These are phyloP conservation scores for Mimas tiliae DNA, from an alignment of 2,888 invertebrate genomes.

Conservation along the genomic window DNA sequence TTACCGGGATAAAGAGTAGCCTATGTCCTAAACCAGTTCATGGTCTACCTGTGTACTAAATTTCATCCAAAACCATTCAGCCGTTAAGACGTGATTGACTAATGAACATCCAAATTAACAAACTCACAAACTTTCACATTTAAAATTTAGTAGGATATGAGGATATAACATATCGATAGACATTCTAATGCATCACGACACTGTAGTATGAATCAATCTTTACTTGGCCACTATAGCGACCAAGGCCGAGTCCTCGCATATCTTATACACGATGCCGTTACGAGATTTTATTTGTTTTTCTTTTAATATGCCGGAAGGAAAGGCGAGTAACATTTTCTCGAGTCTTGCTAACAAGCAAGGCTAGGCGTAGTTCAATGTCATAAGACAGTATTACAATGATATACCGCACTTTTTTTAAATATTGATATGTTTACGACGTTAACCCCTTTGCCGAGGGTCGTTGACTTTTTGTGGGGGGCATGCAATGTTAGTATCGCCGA, in stretches of 20 bases:
- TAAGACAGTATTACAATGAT: background rate
- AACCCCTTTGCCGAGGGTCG: background rate
- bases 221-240: constrained; percentile 7
- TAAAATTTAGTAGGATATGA: too few species aligned
- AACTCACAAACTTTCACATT: too few species aligned
- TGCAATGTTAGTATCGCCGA: constrained; percentile 2
- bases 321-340: constrained; percentile 12
- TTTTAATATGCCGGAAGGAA: constrained; percentile 36
- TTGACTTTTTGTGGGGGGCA: constrained; percentile 6
- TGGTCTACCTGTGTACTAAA: too few species aligned
- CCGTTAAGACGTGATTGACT: too few species aligned
- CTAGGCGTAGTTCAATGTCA: constrained; percentile 1
- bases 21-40: too few species aligned
- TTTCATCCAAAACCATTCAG: too few species aligned
- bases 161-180: too few species aligned
- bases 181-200: too few species aligned
- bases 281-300: constrained; percentile 34
- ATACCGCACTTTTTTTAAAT: background rate
- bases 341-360: constrained; percentile 10
- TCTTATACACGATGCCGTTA: constrained; percentile 30
- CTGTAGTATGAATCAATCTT: background rate
- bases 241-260: constrained; percentile 18
- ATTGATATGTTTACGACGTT: background rate
- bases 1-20: too few species aligned
- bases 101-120: too few species aligned